Conservation (phyloP, 2,888 invertebrate species). For the Pyrrhosoma nymphula region DNA sequence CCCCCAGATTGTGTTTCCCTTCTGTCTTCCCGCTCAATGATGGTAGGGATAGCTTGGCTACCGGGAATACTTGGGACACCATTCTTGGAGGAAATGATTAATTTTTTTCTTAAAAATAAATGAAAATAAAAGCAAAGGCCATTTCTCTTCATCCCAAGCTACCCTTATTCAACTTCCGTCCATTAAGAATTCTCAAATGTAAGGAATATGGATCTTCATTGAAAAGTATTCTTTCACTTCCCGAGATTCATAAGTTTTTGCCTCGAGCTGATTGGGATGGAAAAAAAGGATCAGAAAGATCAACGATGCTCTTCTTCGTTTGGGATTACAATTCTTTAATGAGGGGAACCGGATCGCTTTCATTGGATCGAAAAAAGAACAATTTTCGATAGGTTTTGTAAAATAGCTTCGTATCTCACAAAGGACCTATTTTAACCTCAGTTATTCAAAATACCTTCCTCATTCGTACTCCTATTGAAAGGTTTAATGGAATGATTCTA, state of each 20-base stretch:
- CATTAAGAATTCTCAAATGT: neutral
- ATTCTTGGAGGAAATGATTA: neutral
- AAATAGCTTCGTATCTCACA: neutral
- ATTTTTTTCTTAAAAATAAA: neutral
- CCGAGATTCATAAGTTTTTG: neutral
- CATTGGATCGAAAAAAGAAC: neutral
- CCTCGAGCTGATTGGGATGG: neutral
- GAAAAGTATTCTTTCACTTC: neutral
- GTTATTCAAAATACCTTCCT: neutral
- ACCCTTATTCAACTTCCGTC: neutral
- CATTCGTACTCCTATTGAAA: neutral
- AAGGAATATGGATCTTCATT: neutral
- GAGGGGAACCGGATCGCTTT: neutral
- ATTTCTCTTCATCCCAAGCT: neutral
- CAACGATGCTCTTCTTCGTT: neutral
- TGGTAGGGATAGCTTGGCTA: neutral
- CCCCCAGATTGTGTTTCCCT: too few species aligned
- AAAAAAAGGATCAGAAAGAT: neutral
- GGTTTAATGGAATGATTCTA: neutral
- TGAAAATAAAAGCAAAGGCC: neutral
- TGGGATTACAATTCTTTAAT: neutral
- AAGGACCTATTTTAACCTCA: neutral
- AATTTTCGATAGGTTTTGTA: neutral
- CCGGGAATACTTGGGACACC: neutral
- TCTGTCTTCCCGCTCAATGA: too few species aligned